Evolutionary conservation across 1,140 invertebrate genomes (phyloP), one percentile per base, ranked within the genome.

Genomic region (Halesus radiatus): DNA sequence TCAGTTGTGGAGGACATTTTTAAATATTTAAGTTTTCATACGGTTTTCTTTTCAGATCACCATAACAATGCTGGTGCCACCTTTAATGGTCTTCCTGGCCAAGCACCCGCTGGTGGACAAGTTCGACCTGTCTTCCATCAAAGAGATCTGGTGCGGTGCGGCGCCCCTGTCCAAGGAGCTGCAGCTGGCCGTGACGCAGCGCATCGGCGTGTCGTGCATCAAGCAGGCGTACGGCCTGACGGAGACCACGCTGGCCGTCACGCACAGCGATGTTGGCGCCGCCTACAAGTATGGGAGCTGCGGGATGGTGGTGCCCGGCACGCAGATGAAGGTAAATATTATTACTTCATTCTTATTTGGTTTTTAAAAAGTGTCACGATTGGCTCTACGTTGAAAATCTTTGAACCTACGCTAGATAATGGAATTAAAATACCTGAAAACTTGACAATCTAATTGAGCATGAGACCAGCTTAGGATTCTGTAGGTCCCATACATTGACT

Each of bases 181-280:
- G 82, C 87, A 90, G 52, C 80, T 85, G 15, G 85, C 87, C 56
- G 87, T 91, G 18, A 84, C 84, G 15, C 84, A 89, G 58, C 87
- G 89, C 87, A 89, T 89, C 22, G 88, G 88, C 8, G 88, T 91
- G 26, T 85, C 87, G 5, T 87, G 85, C 75, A 91, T 94, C 3
- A 89, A 90, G 6, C 93, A 94, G 84, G 93, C 91, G 1, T 94
- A 94, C 84, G 94, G 94, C 0, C 90, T 95, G 84, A 94, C 93
- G 3, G 94, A 95, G 85, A 90, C 92, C 0, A 92, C 93, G 1
- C 85, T 93, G 81, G 89, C 32, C 16, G 76, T 77, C 0, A n/a
- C 52, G 8, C 60, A 77, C 22, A 53, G 18, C 32, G 15, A 32
- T 60, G 45, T 20, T 29, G 8, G 23, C 6, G 15, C 32, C 13